These are phyloP conservation scores for Atta colombica DNA, from an alignment of 1,140 invertebrate species.

Conservation along the genomic window DNA sequence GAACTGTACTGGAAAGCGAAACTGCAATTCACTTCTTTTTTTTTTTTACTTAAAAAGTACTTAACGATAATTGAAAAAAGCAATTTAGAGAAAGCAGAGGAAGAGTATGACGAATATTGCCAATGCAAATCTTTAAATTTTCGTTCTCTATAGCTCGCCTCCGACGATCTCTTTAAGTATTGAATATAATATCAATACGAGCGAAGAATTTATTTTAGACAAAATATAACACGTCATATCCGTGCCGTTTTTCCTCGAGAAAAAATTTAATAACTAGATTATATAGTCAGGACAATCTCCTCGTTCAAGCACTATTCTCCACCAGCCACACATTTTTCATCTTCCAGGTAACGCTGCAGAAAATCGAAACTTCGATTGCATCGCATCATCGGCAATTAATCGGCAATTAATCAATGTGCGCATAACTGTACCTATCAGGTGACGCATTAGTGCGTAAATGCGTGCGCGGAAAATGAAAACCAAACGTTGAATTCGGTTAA, in stretches of 20 bases:
- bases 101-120: neutral
- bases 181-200: neutral
- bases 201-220: constrained; percentile 18
- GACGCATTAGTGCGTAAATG: constrained; percentile 53
- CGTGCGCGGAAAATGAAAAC: constrained; percentile 79
- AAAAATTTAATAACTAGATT: constrained; percentile 44
- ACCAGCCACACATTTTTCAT: neutral
- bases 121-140: constrained; percentile 6
- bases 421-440: too few species aligned
- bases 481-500: constrained; percentile 84
- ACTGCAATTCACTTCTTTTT: neutral
- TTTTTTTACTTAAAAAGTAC: neutral
- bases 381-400: neutral
- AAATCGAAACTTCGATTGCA: constrained; percentile 4
- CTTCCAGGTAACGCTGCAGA: neutral
- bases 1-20: constrained; percentile 12
- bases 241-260: neutral
- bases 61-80: neutral
- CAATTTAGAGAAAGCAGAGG: neutral
- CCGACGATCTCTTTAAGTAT: neutral
- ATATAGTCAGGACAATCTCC: constrained; percentile 2
- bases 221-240: neutral
- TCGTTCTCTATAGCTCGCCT: neutral
- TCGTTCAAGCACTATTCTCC: neutral
- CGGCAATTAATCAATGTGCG: neutral